phyloP scores from a whole-genome alignment of 2,113 vertebrate genomes.

The Mesoclemmys tuberculata region DNA sequence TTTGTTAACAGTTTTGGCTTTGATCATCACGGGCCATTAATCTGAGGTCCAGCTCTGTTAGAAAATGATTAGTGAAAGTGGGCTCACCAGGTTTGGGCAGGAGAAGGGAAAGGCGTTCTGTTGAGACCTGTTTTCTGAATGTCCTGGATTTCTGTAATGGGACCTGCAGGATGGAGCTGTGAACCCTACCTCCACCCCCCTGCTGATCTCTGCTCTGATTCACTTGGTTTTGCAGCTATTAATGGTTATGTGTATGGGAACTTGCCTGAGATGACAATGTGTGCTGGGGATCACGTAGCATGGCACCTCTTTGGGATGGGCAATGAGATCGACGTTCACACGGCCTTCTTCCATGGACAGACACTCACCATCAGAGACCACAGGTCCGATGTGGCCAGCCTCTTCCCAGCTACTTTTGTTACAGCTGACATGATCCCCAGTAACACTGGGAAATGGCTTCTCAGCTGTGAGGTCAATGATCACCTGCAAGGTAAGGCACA shows the following conservation, averaged over 20 bases:
- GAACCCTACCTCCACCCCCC: neutral
- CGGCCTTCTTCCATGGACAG: conserved; percentile 82
- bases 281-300: conserved; percentile 71
- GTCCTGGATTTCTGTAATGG: neutral
- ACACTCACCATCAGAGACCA: conserved; percentile 75
- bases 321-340: conserved; percentile 82
- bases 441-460: conserved; percentile 77
- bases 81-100: neutral
- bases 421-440: conserved; percentile 78
- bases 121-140: neutral
- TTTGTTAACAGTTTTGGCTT: neutral
- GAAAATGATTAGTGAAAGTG: neutral
- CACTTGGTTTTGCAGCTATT: conserved; percentile 77
- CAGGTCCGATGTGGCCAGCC: conserved; percentile 76
- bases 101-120: neutral
- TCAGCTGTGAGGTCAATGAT: conserved; percentile 80
- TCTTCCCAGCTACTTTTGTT: conserved; percentile 84
- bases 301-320: conserved; percentile 85
- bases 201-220: conserved; percentile 31
- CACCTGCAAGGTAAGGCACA: conserved; percentile 76
- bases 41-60: neutral
- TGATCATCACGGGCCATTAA: neutral
- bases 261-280: conserved; percentile 79
- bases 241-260: conserved; percentile 84
- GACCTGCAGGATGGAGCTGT: neutral